Percentiles rank a stretch among this genome's conserved stretches.
These are phyloP conservation scores for Glandiceps talaboti DNA, from an alignment of 53 echinoderm and acorn worm genomes.

Conservation along the genomic window DNA sequence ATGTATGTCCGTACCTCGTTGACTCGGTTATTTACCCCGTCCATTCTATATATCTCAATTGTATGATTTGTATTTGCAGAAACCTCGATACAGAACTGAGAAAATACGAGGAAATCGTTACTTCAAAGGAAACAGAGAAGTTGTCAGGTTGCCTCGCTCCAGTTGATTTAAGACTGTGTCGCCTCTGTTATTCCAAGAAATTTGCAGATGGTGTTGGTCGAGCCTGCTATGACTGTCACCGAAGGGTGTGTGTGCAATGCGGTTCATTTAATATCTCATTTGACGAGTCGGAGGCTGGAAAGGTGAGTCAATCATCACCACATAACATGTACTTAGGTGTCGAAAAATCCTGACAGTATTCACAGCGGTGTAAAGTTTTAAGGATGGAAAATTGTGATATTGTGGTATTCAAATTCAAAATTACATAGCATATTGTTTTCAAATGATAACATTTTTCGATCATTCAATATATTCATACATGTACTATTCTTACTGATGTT, in stretches of 20 bases:
- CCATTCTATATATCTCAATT: too few relatives aligned
- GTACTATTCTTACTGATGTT: too few relatives aligned
- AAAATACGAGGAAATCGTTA: background rate
- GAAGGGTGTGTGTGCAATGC: constrained; percentile 28
- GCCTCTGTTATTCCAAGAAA: constrained; percentile 40
- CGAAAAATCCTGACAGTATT: too few relatives aligned
- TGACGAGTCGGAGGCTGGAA: background rate
- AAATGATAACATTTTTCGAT: too few relatives aligned
- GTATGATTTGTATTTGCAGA: background rate
- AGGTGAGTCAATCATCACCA: too few relatives aligned
- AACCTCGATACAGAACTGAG: background rate
- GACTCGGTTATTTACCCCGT: too few relatives aligned
- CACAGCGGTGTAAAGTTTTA: too few relatives aligned
- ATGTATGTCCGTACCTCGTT: background rate
- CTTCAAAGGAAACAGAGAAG: background rate
- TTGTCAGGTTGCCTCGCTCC: background rate
- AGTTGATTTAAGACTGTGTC: constrained; percentile 29
- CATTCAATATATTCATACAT: too few relatives aligned
- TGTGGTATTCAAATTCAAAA: too few relatives aligned
- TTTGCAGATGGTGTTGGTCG: constrained; percentile 30
- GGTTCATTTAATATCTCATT: constrained; percentile 5
- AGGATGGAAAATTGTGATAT: too few relatives aligned
- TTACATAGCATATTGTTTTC: too few relatives aligned
- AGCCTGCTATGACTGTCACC: constrained; percentile 30
- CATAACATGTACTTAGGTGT: too few relatives aligned